Conservation (phyloP, 2,888 invertebrate species). For the Mesorhabditis sp. region DNA sequence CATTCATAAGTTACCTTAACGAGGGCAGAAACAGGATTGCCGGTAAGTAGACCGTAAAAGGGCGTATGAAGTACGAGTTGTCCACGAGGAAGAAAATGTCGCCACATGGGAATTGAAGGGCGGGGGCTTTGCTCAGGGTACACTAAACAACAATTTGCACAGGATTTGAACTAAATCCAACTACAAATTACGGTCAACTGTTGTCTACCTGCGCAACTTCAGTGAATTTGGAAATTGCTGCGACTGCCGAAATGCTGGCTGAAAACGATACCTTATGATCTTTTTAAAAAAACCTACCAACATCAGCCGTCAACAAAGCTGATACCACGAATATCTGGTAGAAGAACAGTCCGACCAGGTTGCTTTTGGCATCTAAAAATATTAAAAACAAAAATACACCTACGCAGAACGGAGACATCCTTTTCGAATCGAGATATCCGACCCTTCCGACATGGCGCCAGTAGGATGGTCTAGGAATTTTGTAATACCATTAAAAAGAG, state of each 20-base stretch:
- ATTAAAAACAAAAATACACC: not conserved
- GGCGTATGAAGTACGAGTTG: not conserved
- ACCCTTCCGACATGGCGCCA: not conserved
- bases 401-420: not conserved
- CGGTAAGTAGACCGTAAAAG: not conserved
- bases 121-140: not conserved
- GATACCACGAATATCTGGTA: not conserved
- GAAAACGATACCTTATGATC: not conserved
- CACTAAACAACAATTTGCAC: not conserved
- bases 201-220: not conserved
- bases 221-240: not conserved
- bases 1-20: too few relatives aligned
- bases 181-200: too few relatives aligned
- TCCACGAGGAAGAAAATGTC: not conserved
- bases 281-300: not conserved
- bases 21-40: conserved; percentile 2
- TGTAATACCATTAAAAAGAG: not conserved
- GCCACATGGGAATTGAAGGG: not conserved
- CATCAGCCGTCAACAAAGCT: not conserved
- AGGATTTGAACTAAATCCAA: too few relatives aligned
- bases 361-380: conserved; percentile 4
- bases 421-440: not conserved
- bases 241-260: conserved; percentile 5
- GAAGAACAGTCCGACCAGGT: not conserved
- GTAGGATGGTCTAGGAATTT: not conserved